These are phyloP conservation scores for Caenorhabditis angaria DNA, from an alignment of 2,888 invertebrate genomes.

Conservation along the genomic window DNA sequence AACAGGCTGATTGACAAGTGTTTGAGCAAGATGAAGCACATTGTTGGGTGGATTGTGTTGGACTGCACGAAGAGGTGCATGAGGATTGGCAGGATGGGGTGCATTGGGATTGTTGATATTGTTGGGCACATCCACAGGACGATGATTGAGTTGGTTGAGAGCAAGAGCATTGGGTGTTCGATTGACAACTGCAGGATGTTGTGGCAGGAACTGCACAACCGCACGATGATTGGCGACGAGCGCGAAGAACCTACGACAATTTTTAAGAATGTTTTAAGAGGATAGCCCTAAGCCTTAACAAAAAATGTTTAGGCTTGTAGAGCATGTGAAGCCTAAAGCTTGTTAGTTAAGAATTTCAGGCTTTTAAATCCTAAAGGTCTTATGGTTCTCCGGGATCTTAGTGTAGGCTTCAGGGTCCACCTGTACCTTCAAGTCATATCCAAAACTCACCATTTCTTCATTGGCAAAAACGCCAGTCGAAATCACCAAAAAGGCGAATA, in stretches of 20 bases:
- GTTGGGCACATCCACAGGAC: conserved; percentile 48
- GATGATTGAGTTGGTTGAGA: conserved; percentile 43
- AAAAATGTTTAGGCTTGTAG: too few species aligned
- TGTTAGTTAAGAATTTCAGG: too few species aligned
- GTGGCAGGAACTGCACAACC: conserved; percentile 46
- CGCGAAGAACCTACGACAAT: conserved; percentile 11
- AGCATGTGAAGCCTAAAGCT: too few species aligned
- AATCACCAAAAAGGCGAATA: background rate
- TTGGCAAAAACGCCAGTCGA: background rate
- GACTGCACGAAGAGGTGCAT: conserved; percentile 40
- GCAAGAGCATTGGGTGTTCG: conserved; percentile 41
- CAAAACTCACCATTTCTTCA: background rate
- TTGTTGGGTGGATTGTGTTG: conserved; percentile 39
- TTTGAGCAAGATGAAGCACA: conserved; percentile 44
- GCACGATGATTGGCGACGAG: conserved; percentile 37
- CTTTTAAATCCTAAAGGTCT: too few species aligned
- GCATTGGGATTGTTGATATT: conserved; percentile 45
- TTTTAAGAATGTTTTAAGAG: background rate
- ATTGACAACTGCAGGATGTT: conserved; percentile 40
- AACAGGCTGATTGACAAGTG: conserved; percentile 42
- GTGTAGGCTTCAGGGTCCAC: background rate
- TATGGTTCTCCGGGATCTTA: background rate
- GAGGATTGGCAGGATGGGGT: conserved; percentile 44
- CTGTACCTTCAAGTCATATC: background rate
- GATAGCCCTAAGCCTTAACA: too few species aligned